Base-by-base conservation (phyloP, 2,888 invertebrate species). In the Aelia acuminata region DNA sequence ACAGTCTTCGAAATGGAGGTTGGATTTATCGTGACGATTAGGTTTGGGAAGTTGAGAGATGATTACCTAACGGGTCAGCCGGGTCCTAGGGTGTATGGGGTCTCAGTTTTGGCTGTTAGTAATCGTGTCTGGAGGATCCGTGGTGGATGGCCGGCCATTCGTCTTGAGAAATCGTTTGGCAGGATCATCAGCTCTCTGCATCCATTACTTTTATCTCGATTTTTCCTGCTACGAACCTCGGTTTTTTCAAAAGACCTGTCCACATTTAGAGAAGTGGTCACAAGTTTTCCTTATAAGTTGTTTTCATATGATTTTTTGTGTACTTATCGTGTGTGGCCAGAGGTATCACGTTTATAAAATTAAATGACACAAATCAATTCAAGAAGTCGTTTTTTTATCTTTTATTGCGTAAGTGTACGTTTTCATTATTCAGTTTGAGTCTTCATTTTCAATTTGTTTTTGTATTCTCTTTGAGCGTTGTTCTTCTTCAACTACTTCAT, bases 31-130 rank as follows among this genome's bases (percentile, higher is more conserved):
- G 22, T 39, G 47, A 80, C 20, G 80, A 43, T 80, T n/a, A 31
- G 80, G 43, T 22, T 80, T 43, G 43, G n/a, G 43, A 80, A 47
- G 80, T 80, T 80, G 18, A 80, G 80, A 43, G 80, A 47, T 43
- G 80, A 80, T 80, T 80, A 47, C 80, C 80, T 80, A 80, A 80
- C 80, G 80, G 80, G 43, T 43, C 43, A 47, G 43, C 8, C 3
- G 1, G 22, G 80, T 43, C 22, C n/a, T n/a, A 11, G n/a, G 39
- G 80, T 22, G 31, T 70, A 70, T 70, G 63, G 63, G 63, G 26
- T 31, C 15, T 53, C 22, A 3, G 8, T 70, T 35, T 31, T 35
- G 63, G 63, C 31, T 70, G 0, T 70, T 70, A 7, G 57, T 70
- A 35, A 70, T 57, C n/a, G 57, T 57, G 57, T 57, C 26, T 13